Conservation (phyloP, 2,113 vertebrate species). For the Neotragus pygmaeus region DNA sequence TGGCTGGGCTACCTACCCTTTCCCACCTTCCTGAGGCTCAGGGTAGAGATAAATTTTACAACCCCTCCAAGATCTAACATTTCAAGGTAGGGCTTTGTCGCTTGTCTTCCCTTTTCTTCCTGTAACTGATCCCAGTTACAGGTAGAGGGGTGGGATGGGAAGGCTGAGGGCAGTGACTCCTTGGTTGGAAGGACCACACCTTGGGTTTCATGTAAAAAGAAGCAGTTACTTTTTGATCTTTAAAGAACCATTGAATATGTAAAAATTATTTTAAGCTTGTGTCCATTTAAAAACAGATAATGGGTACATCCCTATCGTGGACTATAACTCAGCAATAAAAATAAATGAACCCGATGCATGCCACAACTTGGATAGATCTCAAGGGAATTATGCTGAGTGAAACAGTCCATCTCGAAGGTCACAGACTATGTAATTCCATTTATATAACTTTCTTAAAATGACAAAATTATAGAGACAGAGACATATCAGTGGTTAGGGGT, state of each 20-base stretch:
- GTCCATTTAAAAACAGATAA: neutral
- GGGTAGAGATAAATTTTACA: neutral
- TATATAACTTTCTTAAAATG: neutral
- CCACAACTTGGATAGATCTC: neutral
- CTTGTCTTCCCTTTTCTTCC: neutral
- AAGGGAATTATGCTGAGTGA: neutral
- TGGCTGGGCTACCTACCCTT: neutral
- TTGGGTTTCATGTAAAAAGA: neutral
- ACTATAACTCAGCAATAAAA: neutral
- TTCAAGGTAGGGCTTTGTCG: neutral
- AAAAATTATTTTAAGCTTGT: neutral
- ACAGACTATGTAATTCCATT: neutral
- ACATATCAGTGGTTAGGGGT: neutral
- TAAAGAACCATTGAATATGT: neutral
- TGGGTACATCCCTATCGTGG: neutral
- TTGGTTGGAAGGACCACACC: neutral
- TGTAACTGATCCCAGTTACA: neutral
- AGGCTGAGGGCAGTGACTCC: neutral
- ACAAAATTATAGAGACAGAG: neutral
- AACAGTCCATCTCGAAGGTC: neutral
- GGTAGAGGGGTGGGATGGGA: neutral
- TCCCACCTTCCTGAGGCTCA: neutral
- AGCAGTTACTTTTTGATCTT: neutral
- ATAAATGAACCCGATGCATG: neutral
- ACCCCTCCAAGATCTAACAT: neutral